These are phyloP conservation scores for Circaetus gallicus DNA, from an alignment of 2,113 vertebrate species.

Conservation along the genomic window DNA sequence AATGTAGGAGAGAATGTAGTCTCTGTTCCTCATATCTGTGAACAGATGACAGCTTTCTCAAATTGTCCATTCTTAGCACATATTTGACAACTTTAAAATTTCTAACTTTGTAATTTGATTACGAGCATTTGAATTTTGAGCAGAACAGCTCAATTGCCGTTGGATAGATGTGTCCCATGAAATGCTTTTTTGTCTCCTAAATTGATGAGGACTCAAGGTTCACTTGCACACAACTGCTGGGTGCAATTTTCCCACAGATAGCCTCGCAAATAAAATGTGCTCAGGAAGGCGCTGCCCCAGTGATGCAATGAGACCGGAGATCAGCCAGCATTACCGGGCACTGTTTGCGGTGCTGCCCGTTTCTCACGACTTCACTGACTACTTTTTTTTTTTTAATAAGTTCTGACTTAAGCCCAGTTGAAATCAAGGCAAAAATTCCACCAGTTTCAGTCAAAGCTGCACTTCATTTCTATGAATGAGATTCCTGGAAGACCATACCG, in stretches of 20 bases:
- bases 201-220: neutral
- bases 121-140: neutral
- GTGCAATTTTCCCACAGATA: neutral
- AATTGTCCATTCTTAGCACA: conserved; percentile 51
- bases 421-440: neutral
- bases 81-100: conserved; percentile 45
- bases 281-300: neutral
- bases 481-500: neutral
- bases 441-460: neutral
- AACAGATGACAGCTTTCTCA: conserved; percentile 52
- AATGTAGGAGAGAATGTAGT: conserved; percentile 15
- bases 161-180: neutral
- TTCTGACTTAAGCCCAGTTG: neutral
- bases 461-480: neutral
- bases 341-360: neutral
- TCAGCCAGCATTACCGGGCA: fast-evolving
- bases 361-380: neutral
- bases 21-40: neutral
- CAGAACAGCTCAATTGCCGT: neutral
- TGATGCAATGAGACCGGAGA: fast-evolving
- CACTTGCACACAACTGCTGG: neutral
- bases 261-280: neutral
- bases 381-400: neutral
- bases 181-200: neutral
- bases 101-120: conserved; percentile 3